Conservation (phyloP, 1,140 invertebrate genomes). For the Micrasema longulum region DNA sequence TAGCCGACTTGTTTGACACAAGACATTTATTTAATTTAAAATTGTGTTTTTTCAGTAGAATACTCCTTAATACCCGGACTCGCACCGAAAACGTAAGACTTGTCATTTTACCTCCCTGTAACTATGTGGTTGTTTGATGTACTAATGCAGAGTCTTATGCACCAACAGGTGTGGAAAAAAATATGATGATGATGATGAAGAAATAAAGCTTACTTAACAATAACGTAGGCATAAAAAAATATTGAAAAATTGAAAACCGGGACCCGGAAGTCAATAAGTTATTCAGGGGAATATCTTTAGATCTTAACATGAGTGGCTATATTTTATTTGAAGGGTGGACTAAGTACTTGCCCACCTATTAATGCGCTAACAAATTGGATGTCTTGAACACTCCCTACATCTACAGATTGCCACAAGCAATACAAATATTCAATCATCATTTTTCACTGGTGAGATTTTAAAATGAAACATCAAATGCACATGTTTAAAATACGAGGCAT, state of each 20-base stretch:
- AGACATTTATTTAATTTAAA: too few species aligned
- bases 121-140: too few species aligned
- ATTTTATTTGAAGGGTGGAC: not conserved
- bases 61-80: too few species aligned
- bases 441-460: not conserved
- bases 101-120: too few species aligned
- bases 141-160: too few species aligned
- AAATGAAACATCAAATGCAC: not conserved
- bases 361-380: slow-evolving; percentile 21
- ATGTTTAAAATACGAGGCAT: too few species aligned
- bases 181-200: not conserved
- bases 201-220: not conserved
- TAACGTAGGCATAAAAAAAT: not conserved
- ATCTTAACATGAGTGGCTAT: not conserved
- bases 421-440: not conserved
- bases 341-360: not conserved
- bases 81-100: too few species aligned
- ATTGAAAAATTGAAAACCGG: not conserved
- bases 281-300: not conserved
- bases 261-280: not conserved
- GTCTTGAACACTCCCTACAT: slow-evolving; percentile 14
- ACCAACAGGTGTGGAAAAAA: too few species aligned
- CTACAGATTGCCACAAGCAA: slow-evolving; percentile 3
- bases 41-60: too few species aligned
- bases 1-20: too few species aligned